Base-by-base conservation (phyloP, 1,140 invertebrate genomes). In the Lordiphosa collinella region DNA sequence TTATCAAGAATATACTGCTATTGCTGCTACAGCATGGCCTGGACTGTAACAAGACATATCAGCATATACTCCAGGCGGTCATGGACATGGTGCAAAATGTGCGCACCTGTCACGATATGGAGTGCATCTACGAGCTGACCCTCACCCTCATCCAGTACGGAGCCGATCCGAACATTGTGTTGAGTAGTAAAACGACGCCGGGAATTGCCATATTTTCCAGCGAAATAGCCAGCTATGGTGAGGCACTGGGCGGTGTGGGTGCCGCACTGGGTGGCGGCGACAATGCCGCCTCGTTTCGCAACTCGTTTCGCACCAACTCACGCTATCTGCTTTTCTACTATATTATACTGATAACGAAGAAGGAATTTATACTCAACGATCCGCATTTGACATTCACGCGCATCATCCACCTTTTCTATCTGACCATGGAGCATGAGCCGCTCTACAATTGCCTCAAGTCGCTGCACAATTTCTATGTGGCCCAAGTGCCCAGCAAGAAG, bases 1-100 rank as follows among this genome's bases (percentile, higher is more conserved):
- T 93, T 76, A 92, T 93, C 13, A 91, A 92, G 60, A 93, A 93
- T 85, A 90, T 94, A 11, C 84, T 94, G 40, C 91, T 94, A 18
- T 86, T 94, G 25, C 80, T 94, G 36, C 88, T 94, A 38, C 93
- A 93, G 62, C 92, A 94, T 80, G 93, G 93, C 22, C 88, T 94
- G 12, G 92, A 94, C 88, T 93, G 92, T 34, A 94, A 93, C 78
- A 89, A 90, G 36, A 91, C 90, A 71, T 90, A 91, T 67, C 92
- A 93, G 69, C 93, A 94, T 71, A 93, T 94, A 65, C 89, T 94
- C 11, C 91, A 93, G 59, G 92, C 91, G 12, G 90, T 92, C 69
- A 88, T 94, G 89, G 93, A 94, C 76, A 93, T 94, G 92, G 92
- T 94, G 32, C 91, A 92, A 64, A 93, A 93, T 87, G 92, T 93